Percentiles rank a stretch among this genome's conserved stretches.
These are phyloP conservation scores for Xylocampa areola DNA, from an alignment of 2,888 invertebrate genomes.

Conservation along the genomic window DNA sequence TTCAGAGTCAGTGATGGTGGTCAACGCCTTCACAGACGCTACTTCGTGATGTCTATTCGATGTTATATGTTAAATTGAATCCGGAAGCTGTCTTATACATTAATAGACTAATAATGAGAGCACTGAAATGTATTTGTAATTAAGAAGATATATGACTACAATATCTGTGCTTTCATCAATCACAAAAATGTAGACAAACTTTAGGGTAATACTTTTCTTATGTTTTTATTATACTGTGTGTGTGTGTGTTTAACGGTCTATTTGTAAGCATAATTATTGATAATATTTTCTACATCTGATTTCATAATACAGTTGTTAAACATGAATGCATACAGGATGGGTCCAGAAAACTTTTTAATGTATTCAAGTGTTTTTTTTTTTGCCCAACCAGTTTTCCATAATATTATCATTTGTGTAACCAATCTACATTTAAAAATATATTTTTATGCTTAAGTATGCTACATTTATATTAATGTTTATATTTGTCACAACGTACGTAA, in stretches of 20 bases:
- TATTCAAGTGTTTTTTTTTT: neutral
- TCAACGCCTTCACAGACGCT: neutral
- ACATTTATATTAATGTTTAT: too few species aligned
- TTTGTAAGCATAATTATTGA: too few species aligned
- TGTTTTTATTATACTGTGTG: too few species aligned
- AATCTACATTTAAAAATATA: too few species aligned
- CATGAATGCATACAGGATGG: conserved; percentile 1
- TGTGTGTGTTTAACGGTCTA: too few species aligned
- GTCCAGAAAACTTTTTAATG: neutral
- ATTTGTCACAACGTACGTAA: too few species aligned
- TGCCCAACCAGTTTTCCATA: neutral
- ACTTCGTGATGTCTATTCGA: neutral
- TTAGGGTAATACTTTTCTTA: too few species aligned
- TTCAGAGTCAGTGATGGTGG: conserved; percentile 6
- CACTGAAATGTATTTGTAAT: neutral
- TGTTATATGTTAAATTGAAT: neutral
- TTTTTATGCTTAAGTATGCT: too few species aligned
- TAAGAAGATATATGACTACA: too few species aligned
- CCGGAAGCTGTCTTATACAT: neutral
- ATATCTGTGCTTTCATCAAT: too few species aligned
- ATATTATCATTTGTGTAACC: neutral
- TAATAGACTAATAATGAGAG: neutral
- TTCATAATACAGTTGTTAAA: conserved; percentile 1
- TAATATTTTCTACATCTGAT: too few species aligned
- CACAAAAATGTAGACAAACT: too few species aligned